Percentiles rank a stretch among this genome's conserved stretches.
phyloP scores from a whole-genome alignment of 2,888 invertebrate species.

The Tholera decimalis region DNA sequence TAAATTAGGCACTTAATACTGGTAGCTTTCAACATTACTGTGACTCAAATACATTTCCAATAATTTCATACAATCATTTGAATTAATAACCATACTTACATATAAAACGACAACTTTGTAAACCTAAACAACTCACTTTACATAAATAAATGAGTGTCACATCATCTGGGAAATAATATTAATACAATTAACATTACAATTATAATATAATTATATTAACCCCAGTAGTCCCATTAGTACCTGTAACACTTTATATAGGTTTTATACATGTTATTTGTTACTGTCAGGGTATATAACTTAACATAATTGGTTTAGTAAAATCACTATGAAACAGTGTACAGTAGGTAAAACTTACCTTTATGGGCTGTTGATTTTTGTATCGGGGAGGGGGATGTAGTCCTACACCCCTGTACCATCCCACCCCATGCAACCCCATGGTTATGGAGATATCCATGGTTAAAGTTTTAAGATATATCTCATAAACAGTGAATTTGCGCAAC shows the following conservation, averaged over 20 bases:
- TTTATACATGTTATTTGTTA: not conserved
- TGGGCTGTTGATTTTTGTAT: too few relatives aligned
- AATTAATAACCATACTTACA: slow-evolving; percentile 8
- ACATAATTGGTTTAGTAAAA: not conserved
- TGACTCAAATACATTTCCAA: not conserved
- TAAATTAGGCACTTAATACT: slow-evolving; percentile 6
- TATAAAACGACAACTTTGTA: too few relatives aligned
- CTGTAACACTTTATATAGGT: slow-evolving; percentile 8
- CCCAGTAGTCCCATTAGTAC: not conserved
- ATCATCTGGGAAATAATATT: slow-evolving; percentile 32
- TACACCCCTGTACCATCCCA: too few relatives aligned
- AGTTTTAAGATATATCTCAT: too few relatives aligned
- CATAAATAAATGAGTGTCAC: slow-evolving; percentile 21
- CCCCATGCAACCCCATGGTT: too few relatives aligned
- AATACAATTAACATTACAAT: slow-evolving; percentile 21
- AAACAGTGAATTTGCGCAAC: too few relatives aligned
- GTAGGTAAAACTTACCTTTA: not conserved
- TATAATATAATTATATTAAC: slow-evolving; percentile 1
- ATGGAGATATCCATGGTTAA: too few relatives aligned
- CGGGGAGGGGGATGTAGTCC: too few relatives aligned
- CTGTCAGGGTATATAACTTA: too few relatives aligned
- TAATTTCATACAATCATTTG: slow-evolving; percentile 2
- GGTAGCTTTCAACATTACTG: slow-evolving; percentile 16
- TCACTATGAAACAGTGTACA: not conserved
- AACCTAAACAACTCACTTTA: slow-evolving; percentile 3